Percentiles rank a stretch among this genome's conserved stretches.
Evolutionary conservation across 2,113 vertebrate genomes (phyloP).

Genomic region (Clinocottus analis): DNA sequence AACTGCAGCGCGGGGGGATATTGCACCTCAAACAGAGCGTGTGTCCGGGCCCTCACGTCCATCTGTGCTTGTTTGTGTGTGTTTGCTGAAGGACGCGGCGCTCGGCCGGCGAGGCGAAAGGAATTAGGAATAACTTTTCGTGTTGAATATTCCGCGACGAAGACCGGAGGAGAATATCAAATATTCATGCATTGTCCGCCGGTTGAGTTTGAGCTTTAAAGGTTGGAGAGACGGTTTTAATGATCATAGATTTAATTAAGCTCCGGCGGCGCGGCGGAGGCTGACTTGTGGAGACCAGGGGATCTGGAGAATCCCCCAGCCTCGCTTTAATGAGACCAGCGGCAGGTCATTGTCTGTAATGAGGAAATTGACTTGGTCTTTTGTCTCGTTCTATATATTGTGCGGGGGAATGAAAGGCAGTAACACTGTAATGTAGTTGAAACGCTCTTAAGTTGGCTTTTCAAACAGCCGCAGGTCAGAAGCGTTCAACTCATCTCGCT

Average conservation of each 20-base stretch:
- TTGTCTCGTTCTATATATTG: constrained; percentile 30
- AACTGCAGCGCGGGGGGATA: constrained; percentile 46
- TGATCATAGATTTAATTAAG: constrained; percentile 71
- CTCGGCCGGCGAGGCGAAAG: not conserved
- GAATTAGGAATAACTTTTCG: constrained; percentile 24
- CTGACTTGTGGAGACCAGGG: constrained; percentile 41
- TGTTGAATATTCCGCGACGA: constrained; percentile 27
- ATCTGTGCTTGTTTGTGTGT: not conserved
- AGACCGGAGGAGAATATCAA: constrained; percentile 52
- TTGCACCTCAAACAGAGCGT: constrained; percentile 41
- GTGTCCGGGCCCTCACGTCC: not conserved
- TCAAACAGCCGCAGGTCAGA: constrained; percentile 8
- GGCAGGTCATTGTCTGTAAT: constrained; percentile 63
- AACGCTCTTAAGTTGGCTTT: not conserved
- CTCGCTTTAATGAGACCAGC: constrained; percentile 67
- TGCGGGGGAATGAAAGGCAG: not conserved
- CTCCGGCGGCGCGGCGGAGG: constrained; percentile 23
- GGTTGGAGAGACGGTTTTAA: constrained; percentile 52
- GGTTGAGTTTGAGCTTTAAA: constrained; percentile 34
- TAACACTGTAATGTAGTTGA: not conserved
- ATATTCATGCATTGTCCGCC: constrained; percentile 56
- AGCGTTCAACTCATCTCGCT: not conserved
- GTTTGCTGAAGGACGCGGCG: constrained; percentile 32
- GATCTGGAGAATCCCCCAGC: constrained; percentile 50
- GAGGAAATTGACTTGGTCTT: constrained; percentile 62